Base-by-base conservation (phyloP, 2,888 invertebrate species). In the Onthophagus sagittarius region DNA sequence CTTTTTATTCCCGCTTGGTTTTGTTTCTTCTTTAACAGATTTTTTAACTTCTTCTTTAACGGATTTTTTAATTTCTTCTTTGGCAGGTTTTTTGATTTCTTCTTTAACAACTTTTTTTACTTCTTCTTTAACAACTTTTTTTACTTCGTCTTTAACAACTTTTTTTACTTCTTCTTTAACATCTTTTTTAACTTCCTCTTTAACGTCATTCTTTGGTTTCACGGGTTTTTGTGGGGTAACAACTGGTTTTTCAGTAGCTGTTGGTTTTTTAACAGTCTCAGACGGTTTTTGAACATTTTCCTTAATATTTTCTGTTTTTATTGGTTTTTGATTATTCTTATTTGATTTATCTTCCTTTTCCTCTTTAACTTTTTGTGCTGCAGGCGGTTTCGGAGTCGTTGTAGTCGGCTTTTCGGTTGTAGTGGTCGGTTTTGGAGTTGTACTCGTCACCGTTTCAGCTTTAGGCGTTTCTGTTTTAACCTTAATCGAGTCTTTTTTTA, bases 381-480 rank as follows among this genome's bases (percentile, higher is more conserved):
- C 53, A 11, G 75, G 31, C 0, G 69, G 72, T 72, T 31, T 53
- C 70, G 76, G 67, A 70, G 70, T n/a, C 39, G 64, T 64, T 9
- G 75, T 73, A 9, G 75, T 65, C 5, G 74, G 63, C 65, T 71
- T 64, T 1, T 31, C 39, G 13, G 74, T 73, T 23, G 75, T 71
- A 23, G 72, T 65, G 11, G 72, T 67, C 11, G 75, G 71, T 11
- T 65, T 33, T 31, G 32, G 62, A 14, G 76, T 74, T 2, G 75
- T 80, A 78, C 72, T 83, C 74, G 62, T 15, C 69, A 75, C 72
- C 74, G 80, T 76, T 15, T 82, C 78, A 62, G 77, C 71, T 6
- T 64, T 64, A 1, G 74, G 73, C 72, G 53, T 31, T 71, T 23
- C 13, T 4, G 69, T 15, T 32, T 39, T 73, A 15, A 15, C 15